Base-by-base conservation (phyloP, 2,888 invertebrate species). In the Tryphoninae sp. region DNA sequence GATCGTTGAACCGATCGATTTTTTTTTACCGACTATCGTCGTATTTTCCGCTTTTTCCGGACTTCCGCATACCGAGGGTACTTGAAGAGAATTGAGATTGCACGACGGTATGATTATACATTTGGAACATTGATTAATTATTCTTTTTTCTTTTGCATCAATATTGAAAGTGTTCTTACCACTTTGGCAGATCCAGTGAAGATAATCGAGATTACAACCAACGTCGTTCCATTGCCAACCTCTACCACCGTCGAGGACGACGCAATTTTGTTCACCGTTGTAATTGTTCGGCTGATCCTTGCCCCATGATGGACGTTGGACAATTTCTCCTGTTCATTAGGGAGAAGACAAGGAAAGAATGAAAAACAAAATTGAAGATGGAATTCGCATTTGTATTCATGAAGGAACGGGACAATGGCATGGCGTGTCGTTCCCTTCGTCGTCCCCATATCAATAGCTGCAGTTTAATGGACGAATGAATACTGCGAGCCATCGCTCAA, bases 141-240 rank as follows among this genome's bases (percentile, higher is more conserved):
- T 65, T 67, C 9, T 8, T 42, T 26, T 69, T 77, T 72, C 9
- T 67, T 49, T 3, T 58, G 40, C 9, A 33, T 2, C n/a, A 33
- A 55, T 72, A 11, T 33, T 33, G 6, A 33, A 33, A 33, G 1
- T 0, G 9, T 53, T 62, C 96, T 95, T 93, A 97, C 97, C 95
- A 93, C 96, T 96, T 93, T 97, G 97, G 92, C 98, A 98, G 89
- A 98, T 96, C 96, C 97, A 98, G 92, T 97, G 97, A 77, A 98
- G 93, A 89, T 98, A 98, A 92, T 98, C 98, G 79, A 98, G 94
- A 92, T 97, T 97, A 91, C 98, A 98, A 71, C 97, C 97, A 26
- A 98, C 97, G 92, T 98, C 98, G 91, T 98, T 98, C 98, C 98
- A 98, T 0, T 96, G 93, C 98, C 98, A 98, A 81, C 95, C 95